Base-by-base conservation (phyloP, 2,888 invertebrate species). In the Zonitis immaculata region DNA sequence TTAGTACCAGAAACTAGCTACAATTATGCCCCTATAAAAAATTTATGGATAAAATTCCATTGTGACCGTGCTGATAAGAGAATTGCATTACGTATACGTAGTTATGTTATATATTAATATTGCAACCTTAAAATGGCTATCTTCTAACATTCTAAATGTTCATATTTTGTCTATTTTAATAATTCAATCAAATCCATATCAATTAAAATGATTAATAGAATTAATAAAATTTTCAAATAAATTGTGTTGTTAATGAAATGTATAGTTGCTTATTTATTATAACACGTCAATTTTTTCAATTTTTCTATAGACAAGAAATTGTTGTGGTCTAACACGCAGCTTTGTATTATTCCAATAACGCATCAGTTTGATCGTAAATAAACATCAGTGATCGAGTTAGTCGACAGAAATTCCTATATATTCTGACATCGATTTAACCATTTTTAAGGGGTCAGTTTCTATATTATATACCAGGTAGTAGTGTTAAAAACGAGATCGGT, bases 341-440 rank as follows among this genome's bases (percentile, higher is more conserved):
- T 66, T 66, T 65, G 63, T n/a, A n/a, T n/a, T 66, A 65, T 65
- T 66, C 65, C 62, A 64, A 65, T 65, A 63, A 64, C 63, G 64
- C 65, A 65, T 62, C 61, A 65, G 58, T n/a, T 57, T 64, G 65
- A 63, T 66, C 65, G 65, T 66, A 66, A 66, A 66, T 66, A 66
- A 65, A 66, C 66, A 65, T 63, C 66, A 62, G 65, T 66, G 65
- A 63, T 56, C 58, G 56, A 64, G 66, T 62, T 66, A 65, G 65
- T 66, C 56, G 57, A 54, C 54, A 51, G 55, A 58, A 61, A 66
- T 64, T 64, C 62, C 63, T n/a, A n/a, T 35, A 20, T 44, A 55
- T 32, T 52, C 42, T 44, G 50, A 49, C 49, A 49, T 32, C 47
- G 54, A 44, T n/a, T n/a, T n/a, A n/a, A n/a, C n/a, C n/a, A n/a